These are phyloP conservation scores for Pampusana beccarii DNA, from an alignment of 2,113 vertebrate genomes.

Conservation along the genomic window DNA sequence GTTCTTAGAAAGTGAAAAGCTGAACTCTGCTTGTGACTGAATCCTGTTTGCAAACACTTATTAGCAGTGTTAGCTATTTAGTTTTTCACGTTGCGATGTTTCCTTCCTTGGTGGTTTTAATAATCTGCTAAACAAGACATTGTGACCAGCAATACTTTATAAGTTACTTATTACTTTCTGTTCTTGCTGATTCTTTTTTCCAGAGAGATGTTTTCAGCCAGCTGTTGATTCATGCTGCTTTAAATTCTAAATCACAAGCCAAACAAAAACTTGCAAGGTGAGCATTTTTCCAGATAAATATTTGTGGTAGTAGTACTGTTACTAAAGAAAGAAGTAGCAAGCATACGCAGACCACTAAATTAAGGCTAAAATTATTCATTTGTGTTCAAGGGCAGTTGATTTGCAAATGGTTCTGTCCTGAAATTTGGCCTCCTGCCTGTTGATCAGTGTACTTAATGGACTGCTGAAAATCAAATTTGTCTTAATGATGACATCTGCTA, in stretches of 20 bases:
- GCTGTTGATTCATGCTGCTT: constrained; percentile 87
- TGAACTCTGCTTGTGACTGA: not conserved
- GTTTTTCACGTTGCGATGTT: not conserved
- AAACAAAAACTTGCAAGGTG: constrained; percentile 87
- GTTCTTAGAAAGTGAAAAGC: not conserved
- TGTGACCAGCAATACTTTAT: not conserved
- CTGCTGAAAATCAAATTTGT: not conserved
- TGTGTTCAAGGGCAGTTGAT: not conserved
- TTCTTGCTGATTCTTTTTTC: not conserved
- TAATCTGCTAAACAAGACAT: not conserved
- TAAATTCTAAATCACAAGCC: constrained; percentile 81
- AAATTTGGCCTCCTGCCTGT: not conserved
- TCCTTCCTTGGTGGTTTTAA: not conserved
- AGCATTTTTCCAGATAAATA: not conserved
- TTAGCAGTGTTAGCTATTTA: not conserved
- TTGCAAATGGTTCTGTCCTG: not conserved
- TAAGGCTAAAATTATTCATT: not conserved
- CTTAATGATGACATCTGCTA: not conserved
- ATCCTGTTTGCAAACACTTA: not conserved
- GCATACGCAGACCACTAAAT: not conserved
- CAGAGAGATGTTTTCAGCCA: constrained; percentile 95
- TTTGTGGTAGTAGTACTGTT: not conserved
- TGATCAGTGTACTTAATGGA: not conserved
- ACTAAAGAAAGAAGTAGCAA: not conserved
- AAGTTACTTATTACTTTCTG: not conserved